A percentile compares a stretch with the other conserved stretches of the same genome.
These are phyloP conservation scores for Plodia interpunctella DNA, from an alignment of 1,140 invertebrate genomes.

Conservation along the genomic window DNA sequence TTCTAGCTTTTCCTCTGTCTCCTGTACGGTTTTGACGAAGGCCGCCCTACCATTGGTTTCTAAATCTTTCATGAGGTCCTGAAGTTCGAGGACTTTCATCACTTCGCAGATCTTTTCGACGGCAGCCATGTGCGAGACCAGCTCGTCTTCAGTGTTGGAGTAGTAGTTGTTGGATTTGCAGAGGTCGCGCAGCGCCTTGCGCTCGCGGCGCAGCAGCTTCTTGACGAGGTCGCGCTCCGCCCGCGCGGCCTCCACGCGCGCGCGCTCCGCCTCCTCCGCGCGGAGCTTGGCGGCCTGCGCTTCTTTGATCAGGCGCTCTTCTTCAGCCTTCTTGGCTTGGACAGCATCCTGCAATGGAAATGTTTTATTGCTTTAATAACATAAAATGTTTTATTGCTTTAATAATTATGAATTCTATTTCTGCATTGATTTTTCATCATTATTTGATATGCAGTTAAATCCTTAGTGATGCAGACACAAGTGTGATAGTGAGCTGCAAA, in stretches of 20 bases:
- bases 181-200: conserved; percentile 89
- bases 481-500: no score
- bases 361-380: no score
- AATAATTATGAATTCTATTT: no score
- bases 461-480: no score
- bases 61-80: conserved; percentile 86
- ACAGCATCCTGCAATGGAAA: conserved; percentile 83
- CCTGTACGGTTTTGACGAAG: conserved; percentile 83
- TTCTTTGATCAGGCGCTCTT: conserved; percentile 85
- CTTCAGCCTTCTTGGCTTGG: conserved; percentile 89
- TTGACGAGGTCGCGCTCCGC: conserved; percentile 92
- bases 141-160: conserved; percentile 84
- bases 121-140: conserved; percentile 90
- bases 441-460: no score
- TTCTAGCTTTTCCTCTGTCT: conserved; percentile 86
- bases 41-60: conserved; percentile 80
- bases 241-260: conserved; percentile 86
- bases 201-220: conserved; percentile 89
- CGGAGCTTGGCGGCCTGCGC: conserved; percentile 88
- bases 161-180: conserved; percentile 95
- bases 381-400: no score
- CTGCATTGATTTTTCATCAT: no score
- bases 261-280: conserved; percentile 88
- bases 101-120: conserved; percentile 94
- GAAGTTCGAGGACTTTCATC: conserved; percentile 84